Percentiles rank a stretch among this genome's conserved stretches.
Evolutionary conservation across 2,888 invertebrate species (phyloP).

Genomic region (Rosalia funebris): DNA sequence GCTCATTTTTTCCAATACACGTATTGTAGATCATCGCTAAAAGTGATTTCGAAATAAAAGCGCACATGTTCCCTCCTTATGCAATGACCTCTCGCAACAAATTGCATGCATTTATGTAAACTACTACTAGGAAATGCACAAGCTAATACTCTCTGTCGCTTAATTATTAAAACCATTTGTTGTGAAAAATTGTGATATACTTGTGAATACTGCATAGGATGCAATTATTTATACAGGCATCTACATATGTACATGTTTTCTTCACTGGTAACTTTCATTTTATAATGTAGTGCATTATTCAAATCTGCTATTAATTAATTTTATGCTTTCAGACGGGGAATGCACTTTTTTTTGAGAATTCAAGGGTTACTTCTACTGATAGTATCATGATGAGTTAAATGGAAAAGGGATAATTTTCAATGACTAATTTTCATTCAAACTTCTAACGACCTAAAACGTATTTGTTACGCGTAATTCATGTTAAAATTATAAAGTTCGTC

Average conservation of each 20-base stretch:
- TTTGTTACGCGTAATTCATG: too few species aligned
- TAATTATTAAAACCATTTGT: conserved; percentile 13
- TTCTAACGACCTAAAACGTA: too few species aligned
- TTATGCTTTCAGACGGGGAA: too few species aligned
- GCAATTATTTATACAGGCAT: background rate
- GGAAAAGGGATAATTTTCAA: too few species aligned
- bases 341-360: too few species aligned
- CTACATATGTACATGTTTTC: background rate
- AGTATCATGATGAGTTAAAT: too few species aligned
- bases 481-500: too few species aligned
- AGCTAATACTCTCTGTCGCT: conserved; percentile 11
- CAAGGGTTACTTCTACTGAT: too few species aligned
- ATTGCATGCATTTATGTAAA: conserved; percentile 23
- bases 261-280: too few species aligned
- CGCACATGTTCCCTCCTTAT: conserved; percentile 17
- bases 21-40: conserved; percentile 1
- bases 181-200: conserved; percentile 15
- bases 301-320: too few species aligned
- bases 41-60: conserved; percentile 7
- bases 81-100: conserved; percentile 19
- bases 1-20: background rate
- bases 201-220: background rate
- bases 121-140: conserved; percentile 22
- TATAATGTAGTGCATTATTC: too few species aligned
- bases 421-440: too few species aligned